Conservation (phyloP, 2,888 invertebrate species). For the Agriopis marginaria region DNA sequence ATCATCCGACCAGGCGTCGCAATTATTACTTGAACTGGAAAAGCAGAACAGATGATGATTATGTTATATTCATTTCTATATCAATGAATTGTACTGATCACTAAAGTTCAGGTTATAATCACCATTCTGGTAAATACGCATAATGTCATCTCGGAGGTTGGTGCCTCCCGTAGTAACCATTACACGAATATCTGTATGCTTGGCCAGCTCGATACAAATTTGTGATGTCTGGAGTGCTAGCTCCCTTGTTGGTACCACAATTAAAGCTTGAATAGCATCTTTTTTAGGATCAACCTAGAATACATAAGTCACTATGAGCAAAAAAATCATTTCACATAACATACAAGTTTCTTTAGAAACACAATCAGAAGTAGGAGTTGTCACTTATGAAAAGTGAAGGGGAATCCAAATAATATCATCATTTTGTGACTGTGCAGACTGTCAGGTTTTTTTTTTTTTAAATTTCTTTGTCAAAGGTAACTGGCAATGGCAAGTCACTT, state of each 20-base stretch:
- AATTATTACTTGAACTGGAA: conserved; percentile 97
- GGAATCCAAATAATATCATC: conserved; percentile 84
- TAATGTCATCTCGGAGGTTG: conserved; percentile 98
- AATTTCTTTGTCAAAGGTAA: too few relatives aligned
- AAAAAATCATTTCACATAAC: conserved; percentile 21
- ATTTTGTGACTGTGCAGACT: conserved; percentile 44
- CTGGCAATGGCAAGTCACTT: neutral
- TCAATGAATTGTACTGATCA: neutral
- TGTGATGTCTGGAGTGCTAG: conserved; percentile 99
- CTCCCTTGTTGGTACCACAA: conserved; percentile 99
- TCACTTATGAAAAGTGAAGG: conserved; percentile 84
- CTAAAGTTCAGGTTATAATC: conserved; percentile 48
- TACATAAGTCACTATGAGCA: conserved; percentile 15
- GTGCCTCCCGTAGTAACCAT: conserved; percentile 99
- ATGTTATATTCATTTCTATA: neutral
- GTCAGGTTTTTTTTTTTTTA: too few relatives aligned
- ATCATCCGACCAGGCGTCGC: conserved; percentile 99
- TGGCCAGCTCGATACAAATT: conserved; percentile 99
- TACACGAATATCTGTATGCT: conserved; percentile 98
- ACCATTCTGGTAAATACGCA: conserved; percentile 99
- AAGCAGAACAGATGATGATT: conserved; percentile 9
- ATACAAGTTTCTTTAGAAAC: conserved; percentile 1
- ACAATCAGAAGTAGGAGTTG: conserved; percentile 50
- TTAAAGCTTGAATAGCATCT: conserved; percentile 98
- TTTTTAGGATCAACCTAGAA: conserved; percentile 91